Evolutionary conservation across 2,888 invertebrate genomes (phyloP).

Genomic region (Drosophila dives): DNA sequence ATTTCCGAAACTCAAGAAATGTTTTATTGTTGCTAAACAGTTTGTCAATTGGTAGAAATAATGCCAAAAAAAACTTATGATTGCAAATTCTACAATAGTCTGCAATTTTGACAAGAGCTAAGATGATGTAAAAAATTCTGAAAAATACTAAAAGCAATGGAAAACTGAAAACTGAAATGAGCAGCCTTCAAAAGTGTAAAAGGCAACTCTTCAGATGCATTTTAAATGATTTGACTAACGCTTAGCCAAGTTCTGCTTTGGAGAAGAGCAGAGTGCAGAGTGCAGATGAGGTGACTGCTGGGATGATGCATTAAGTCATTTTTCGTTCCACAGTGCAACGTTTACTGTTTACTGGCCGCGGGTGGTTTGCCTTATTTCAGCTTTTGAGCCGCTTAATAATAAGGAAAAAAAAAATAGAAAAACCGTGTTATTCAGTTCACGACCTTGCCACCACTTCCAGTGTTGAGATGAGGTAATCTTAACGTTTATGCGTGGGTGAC

Average conservation of each 20-base stretch:
- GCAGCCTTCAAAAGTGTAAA: background rate
- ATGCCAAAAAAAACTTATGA: too few species aligned
- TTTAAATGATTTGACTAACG: background rate
- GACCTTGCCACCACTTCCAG: constrained; percentile 50
- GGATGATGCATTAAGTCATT: background rate
- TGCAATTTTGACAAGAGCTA: too few species aligned
- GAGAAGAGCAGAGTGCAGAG: too few species aligned
- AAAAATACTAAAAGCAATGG: background rate
- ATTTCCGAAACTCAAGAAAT: background rate
- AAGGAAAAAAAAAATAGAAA: constrained; percentile 23
- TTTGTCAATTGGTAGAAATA: background rate
- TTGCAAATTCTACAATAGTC: background rate
- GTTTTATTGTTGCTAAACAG: background rate
- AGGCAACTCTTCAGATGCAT: background rate
- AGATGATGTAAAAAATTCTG: too few species aligned
- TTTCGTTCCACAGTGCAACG: constrained; percentile 40
- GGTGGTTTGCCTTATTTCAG: constrained; percentile 55
- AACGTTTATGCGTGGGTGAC: constrained; percentile 31
- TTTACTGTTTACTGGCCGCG: constrained; percentile 54
- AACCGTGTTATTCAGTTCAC: constrained; percentile 53
- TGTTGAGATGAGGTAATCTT: constrained; percentile 44
- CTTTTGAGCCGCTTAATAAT: constrained; percentile 59
- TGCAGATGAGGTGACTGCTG: background rate
- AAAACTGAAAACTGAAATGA: background rate
- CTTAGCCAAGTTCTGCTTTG: background rate